These are phyloP conservation scores for Rhodophaea formosa DNA, from an alignment of 2,888 invertebrate genomes.

Conservation along the genomic window DNA sequence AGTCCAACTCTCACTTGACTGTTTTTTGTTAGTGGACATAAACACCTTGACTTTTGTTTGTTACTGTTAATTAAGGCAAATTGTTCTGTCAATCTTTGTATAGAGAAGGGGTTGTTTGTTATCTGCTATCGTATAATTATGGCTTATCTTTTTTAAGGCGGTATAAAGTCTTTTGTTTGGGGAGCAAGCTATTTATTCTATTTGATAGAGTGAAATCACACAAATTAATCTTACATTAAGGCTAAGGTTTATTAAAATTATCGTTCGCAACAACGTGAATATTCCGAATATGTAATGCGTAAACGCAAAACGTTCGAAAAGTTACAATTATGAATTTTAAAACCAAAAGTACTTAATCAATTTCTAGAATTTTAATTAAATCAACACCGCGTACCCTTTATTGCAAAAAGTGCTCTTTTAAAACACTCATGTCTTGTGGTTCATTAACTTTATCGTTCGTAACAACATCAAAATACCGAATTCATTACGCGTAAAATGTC, in stretches of 20 bases:
- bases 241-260: too few relatives aligned
- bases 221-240: too few relatives aligned
- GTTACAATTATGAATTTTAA: too few relatives aligned
- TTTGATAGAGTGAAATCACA: background rate
- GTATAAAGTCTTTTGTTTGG: too few relatives aligned
- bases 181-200: background rate
- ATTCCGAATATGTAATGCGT: too few relatives aligned
- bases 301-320: too few relatives aligned
- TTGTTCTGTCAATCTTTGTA: background rate
- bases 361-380: background rate
- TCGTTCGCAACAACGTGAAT: too few relatives aligned
- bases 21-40: background rate
- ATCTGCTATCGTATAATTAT: background rate
- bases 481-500: slow-evolving; percentile 11
- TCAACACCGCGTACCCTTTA: background rate
- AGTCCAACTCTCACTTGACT: too few relatives aligned
- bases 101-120: background rate
- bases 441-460: slow-evolving; percentile 9
- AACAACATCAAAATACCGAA: slow-evolving; percentile 5
- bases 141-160: background rate
- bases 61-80: background rate
- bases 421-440: slow-evolving; percentile 5
- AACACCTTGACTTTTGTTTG: background rate
- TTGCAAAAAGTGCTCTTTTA: background rate
- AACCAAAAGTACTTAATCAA: too few relatives aligned